Percentiles rank a stretch among this genome's conserved stretches.
phyloP scores from a whole-genome alignment of 2,888 invertebrate genomes.

The Tipula vernalis region DNA sequence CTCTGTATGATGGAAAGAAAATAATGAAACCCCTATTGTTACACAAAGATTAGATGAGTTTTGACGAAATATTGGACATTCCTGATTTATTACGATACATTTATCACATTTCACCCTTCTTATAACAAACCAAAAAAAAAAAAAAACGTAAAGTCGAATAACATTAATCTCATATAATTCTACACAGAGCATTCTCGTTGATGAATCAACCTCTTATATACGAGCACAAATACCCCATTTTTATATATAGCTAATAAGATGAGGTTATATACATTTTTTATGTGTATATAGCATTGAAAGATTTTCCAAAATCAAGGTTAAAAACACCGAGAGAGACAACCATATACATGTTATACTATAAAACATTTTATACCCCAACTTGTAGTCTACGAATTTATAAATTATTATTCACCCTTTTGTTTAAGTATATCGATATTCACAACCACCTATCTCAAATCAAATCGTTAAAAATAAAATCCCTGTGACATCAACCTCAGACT shows the following conservation, averaged over 20 bases:
- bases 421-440: background rate
- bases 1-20: background rate
- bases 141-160: background rate
- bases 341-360: background rate
- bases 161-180: background rate
- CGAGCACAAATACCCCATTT: background rate
- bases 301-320: constrained; percentile 4
- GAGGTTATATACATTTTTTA: background rate
- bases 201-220: background rate
- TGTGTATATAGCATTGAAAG: background rate
- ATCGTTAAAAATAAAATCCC: background rate
- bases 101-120: background rate
- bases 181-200: background rate
- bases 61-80: background rate
- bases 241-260: background rate
- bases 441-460: background rate
- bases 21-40: background rate
- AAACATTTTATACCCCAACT: background rate
- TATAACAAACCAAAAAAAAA: background rate
- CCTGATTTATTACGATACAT: background rate
- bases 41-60: background rate
- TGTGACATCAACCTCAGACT: background rate
- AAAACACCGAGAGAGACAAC: background rate
- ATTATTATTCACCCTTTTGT: background rate
- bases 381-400: background rate